A percentile compares a stretch with the other conserved stretches of the same genome.
Conservation (phyloP, 2,113 vertebrate species). For the Cyprinodon brontotheroides region DNA sequence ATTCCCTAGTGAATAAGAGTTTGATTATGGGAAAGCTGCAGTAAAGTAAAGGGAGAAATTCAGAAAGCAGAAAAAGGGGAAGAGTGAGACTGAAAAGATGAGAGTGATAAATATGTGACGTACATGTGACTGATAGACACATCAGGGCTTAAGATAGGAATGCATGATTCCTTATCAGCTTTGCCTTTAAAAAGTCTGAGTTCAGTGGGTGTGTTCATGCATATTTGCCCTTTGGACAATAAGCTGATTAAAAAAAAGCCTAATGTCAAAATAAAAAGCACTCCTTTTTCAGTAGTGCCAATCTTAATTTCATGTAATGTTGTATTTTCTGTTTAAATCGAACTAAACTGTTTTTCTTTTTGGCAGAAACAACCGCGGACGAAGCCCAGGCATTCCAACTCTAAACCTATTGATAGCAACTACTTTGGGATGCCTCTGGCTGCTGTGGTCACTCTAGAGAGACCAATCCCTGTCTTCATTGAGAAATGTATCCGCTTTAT, state of each 20-base stretch:
- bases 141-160: constrained; percentile 46
- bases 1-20: constrained; percentile 47
- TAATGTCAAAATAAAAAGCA: background rate
- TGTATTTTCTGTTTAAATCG: constrained; percentile 1
- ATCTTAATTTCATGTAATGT: constrained; percentile 15
- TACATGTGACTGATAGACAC: constrained; percentile 34
- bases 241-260: constrained; percentile 3
- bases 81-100: constrained; percentile 18
- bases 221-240: background rate
- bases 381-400: constrained; percentile 89
- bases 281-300: background rate
- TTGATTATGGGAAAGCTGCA: constrained; percentile 37
- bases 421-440: constrained; percentile 90
- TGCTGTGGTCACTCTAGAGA: constrained; percentile 84
- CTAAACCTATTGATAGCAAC: constrained; percentile 92
- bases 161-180: constrained; percentile 56
- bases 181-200: constrained; percentile 40
- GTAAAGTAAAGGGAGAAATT: constrained; percentile 17
- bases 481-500: constrained; percentile 95
- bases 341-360: background rate
- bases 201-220: constrained; percentile 1
- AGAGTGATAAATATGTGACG: constrained; percentile 32
- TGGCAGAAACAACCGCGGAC: constrained; percentile 87
- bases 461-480: constrained; percentile 92
- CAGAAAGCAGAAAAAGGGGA: constrained; percentile 1